Percentiles rank a stretch among this genome's conserved stretches.
Conservation (phyloP, 1,140 invertebrate species). For the Ctenoplectra terminalis region DNA sequence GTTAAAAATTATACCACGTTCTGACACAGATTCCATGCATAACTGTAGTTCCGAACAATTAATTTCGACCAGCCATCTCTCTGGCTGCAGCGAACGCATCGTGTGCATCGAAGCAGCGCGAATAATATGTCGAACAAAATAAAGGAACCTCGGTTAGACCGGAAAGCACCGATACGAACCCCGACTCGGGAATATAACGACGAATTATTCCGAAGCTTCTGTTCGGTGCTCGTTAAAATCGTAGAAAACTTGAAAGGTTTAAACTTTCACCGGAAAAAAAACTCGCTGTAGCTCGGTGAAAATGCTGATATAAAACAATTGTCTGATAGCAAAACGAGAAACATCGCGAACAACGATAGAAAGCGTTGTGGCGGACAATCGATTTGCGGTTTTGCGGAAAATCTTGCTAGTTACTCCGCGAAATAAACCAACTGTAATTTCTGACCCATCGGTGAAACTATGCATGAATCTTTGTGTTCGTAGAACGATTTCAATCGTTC, state of each 20-base stretch:
- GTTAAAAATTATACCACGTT: slow-evolving; percentile 37
- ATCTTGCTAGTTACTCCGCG: slow-evolving; percentile 8
- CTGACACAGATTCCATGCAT: slow-evolving; percentile 51
- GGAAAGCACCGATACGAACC: background rate
- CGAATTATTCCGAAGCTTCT: background rate
- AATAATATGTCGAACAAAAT: slow-evolving; percentile 36
- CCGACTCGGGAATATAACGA: background rate
- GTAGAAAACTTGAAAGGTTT: background rate
- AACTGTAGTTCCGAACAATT: slow-evolving; percentile 60
- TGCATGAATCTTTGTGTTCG: background rate
- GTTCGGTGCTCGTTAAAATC: slow-evolving; percentile 5
- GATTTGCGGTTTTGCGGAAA: slow-evolving; percentile 47
- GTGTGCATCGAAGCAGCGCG: slow-evolving; percentile 35
- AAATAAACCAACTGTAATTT: slow-evolving; percentile 4
- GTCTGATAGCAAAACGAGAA: slow-evolving; percentile 14
- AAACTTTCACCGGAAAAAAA: slow-evolving; percentile 58
- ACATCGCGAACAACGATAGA: slow-evolving; percentile 19
- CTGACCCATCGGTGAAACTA: background rate
- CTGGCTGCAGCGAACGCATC: slow-evolving; percentile 3
- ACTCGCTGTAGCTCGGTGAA: slow-evolving; percentile 31
- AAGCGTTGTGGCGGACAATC: background rate
- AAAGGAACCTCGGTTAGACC: slow-evolving; percentile 4
- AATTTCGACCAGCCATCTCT: slow-evolving; percentile 33
- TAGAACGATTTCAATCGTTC: background rate
- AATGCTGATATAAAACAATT: slow-evolving; percentile 48